Conservation (phyloP, 2,888 invertebrate genomes). For the Thera britannica region DNA sequence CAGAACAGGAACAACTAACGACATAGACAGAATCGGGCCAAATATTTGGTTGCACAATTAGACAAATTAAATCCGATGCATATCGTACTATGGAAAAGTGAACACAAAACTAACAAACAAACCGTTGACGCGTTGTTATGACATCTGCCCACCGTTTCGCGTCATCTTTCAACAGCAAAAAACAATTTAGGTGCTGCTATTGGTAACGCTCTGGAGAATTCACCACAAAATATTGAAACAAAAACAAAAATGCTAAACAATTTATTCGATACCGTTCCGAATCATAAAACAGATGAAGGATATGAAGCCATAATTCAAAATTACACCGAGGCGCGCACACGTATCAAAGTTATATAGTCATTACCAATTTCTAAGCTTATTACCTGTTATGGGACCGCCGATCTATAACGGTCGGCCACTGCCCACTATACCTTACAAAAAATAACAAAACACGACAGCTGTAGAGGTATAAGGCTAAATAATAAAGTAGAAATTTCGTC, state of each 20-base stretch:
- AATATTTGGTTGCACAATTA: slow-evolving; percentile 78
- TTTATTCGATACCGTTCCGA: slow-evolving; percentile 50
- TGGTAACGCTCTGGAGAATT: slow-evolving; percentile 31
- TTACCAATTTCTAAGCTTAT: slow-evolving; percentile 79
- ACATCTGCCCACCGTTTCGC: slow-evolving; percentile 59
- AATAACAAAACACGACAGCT: slow-evolving; percentile 75
- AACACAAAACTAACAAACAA: slow-evolving; percentile 51
- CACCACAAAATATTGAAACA: slow-evolving; percentile 31
- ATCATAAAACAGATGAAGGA: slow-evolving; percentile 58
- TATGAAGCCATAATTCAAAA: slow-evolving; percentile 67
- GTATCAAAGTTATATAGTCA: slow-evolving; percentile 72
- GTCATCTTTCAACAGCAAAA: slow-evolving; percentile 33
- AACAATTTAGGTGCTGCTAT: slow-evolving; percentile 26
- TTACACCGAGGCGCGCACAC: slow-evolving; percentile 60
- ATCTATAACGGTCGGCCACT: slow-evolving; percentile 72
- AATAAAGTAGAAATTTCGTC: slow-evolving; percentile 76
- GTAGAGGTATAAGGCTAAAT: slow-evolving; percentile 63
- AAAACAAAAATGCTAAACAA: slow-evolving; percentile 37
- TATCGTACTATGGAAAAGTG: slow-evolving; percentile 46
- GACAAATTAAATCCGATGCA: slow-evolving; percentile 72
- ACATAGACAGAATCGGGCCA: slow-evolving; percentile 67
- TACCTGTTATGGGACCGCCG: slow-evolving; percentile 74
- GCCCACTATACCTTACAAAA: slow-evolving; percentile 63
- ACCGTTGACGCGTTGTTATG: slow-evolving; percentile 57
- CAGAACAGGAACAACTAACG: slow-evolving; percentile 75